phyloP scores from a whole-genome alignment of 2,888 invertebrate genomes.

The Leptopterna dolabrata region DNA sequence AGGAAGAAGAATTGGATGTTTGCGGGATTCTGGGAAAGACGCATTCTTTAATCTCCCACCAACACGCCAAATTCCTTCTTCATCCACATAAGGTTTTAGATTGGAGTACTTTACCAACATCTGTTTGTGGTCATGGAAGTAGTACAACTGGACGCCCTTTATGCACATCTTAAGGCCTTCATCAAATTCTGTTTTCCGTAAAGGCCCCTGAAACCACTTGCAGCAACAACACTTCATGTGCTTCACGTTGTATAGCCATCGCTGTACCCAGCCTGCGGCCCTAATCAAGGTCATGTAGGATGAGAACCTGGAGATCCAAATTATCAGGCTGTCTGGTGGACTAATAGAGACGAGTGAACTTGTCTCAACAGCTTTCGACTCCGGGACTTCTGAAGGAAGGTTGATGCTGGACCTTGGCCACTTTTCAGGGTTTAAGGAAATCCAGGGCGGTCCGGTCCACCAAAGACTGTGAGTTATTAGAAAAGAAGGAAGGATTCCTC shows the following conservation, averaged over 20 bases:
- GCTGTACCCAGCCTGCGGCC: background rate
- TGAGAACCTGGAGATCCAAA: conserved; percentile 22
- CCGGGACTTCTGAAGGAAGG: background rate
- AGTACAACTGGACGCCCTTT: background rate
- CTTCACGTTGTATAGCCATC: background rate
- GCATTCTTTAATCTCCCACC: conserved; percentile 55
- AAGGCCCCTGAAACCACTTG: background rate
- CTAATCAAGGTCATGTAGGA: background rate
- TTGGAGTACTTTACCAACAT: background rate
- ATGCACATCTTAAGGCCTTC: background rate
- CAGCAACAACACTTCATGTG: background rate
- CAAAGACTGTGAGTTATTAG: background rate
- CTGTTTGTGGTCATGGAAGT: background rate
- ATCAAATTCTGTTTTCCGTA: background rate
- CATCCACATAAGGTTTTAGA: conserved; percentile 52
- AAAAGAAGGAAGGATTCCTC: background rate
- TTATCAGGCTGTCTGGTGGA: background rate
- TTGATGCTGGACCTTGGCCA: background rate
- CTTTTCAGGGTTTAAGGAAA: background rate
- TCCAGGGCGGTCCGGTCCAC: conserved; percentile 26
- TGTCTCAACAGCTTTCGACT: background rate
- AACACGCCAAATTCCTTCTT: conserved; percentile 48
- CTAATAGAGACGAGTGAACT: background rate
- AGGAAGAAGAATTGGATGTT: conserved; percentile 57
- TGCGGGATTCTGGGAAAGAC: background rate